Percentiles rank a stretch among this genome's conserved stretches.
Conservation (phyloP, 2,113 vertebrate species). For the Rhinolophus ferrumequinum region DNA sequence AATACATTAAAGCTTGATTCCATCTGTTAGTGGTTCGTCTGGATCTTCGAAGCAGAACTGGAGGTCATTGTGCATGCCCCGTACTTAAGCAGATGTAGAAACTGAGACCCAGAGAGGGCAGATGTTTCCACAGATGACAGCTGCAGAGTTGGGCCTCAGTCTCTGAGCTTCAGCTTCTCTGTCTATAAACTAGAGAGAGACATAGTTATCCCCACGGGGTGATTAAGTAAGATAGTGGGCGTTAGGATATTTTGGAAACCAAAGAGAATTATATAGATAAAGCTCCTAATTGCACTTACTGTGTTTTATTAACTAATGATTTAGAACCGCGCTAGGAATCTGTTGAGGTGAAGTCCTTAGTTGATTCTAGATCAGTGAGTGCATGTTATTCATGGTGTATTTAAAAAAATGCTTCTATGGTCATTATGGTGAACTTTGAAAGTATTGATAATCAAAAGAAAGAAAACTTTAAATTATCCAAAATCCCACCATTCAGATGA, state of each 20-base stretch:
- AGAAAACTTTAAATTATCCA: not conserved
- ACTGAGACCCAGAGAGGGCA: not conserved
- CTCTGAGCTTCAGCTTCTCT: not conserved
- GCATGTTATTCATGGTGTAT: not conserved
- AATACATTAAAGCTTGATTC: not conserved
- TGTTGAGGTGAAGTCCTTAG: not conserved
- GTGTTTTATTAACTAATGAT: not conserved
- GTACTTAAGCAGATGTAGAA: not conserved
- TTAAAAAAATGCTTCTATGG: not conserved
- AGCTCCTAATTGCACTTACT: not conserved
- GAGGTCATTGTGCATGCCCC: not conserved
- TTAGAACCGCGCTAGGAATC: not conserved
- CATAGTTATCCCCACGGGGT: not conserved
- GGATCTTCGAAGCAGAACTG: not conserved
- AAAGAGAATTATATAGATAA: not conserved
- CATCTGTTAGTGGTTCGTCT: not conserved
- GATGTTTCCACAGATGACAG: not conserved
- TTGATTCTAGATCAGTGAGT: not conserved
- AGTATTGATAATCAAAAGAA: not conserved
- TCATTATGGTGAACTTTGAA: conserved; percentile 19
- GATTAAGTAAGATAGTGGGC: not conserved
- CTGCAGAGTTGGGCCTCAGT: not conserved
- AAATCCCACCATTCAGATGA: not conserved
- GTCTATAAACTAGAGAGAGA: not conserved
- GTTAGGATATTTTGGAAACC: not conserved